Evolutionary conservation across 2,113 vertebrate genomes (phyloP), one percentile per base, ranked within the genome.

Genomic region (Microcebus ravelobensis): DNA sequence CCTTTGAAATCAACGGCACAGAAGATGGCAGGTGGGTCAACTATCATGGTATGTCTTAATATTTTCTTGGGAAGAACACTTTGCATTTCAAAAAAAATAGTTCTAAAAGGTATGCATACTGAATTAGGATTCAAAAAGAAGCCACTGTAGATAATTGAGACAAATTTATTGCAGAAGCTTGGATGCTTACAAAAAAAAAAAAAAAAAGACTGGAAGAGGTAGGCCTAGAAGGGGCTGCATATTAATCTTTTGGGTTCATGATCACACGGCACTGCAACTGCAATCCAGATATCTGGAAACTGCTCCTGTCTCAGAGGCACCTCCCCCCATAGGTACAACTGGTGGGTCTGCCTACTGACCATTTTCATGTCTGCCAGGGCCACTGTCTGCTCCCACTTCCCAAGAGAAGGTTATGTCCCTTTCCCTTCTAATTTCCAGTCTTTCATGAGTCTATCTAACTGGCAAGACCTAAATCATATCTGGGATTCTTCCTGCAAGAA

Each of bases 1-100:
- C 98, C 90, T 98, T 99, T 87, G 96, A 97, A 94, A 86, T 98
- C 74, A 99, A 99, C 86, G 97, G 98, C 97, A 99, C 99, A 0
- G 98, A 98, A 59, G 98, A 98, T 80, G 98, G 98, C 96, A 99
- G 99, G 99, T 99, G 39, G 13, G 86, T 39, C 25, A 29, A 48
- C 3, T 25, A 0, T 34, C 29, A 3, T 4, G 3, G 2, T 12
- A 18, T 67, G 23, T n/a, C 20, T 2, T 27, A 2, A 21, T 36
- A 11, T 34, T 14, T 48, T 74, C 39, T 20, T 61, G 50, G 39
- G 9, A 42, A 17, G 25, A 82, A 90, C 0, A 55, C 10, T 3
- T 29, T 20, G 8, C 10, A 21, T 74, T 76, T 11, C 23, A 45
- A 50, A 83, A 34, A 83, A 34, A n/a, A 52, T 1, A 42, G 5